Evolutionary conservation across 2,888 invertebrate species (phyloP), one percentile per base, ranked within the genome.

Genomic region (Plusia festucae): DNA sequence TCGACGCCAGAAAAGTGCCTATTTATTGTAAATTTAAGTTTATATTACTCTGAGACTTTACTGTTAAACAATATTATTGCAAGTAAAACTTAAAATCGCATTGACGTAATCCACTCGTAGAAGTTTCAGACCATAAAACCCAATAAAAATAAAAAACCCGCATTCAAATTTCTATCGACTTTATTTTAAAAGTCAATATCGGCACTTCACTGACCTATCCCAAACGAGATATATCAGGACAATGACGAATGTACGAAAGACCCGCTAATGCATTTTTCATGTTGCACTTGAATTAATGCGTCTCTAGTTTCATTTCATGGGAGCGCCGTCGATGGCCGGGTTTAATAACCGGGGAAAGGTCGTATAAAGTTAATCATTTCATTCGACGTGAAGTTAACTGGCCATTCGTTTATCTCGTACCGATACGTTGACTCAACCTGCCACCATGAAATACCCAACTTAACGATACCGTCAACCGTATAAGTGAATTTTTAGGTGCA

Each of bases 231-330:
- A 81, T 79, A 78, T 73, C 84, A 86, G 90, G 90, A 90, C 91
- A 91, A 88, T 91, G 93, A 94, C 87, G 87, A 91, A 94, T 92
- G 88, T 86, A 76, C 86, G 81, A 82, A 79, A 76, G 81, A 63
- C 74, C 82, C 81, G 79, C 90, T 94, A 95, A 95, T 95, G 95
- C 94, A 94, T 93, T 94, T 94, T 94, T 93, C 95, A 92, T 94
- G 94, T 93, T 94, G 93, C 94, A 93, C 93, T 94, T 92, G 94
- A 93, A 93, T 94, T 93, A 94, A 94, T 94, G 91, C 89, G 87
- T 84, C 85, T 83, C 82, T 84, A 84, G 85, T 88, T 88, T 84
- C 86, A 85, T 84, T 85, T 77, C 76, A 76, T 69, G 74, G 81
- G 74, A 71, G 75, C 65, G 77, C 73, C 68, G 68, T 67, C 74